Base-by-base conservation (phyloP, 1,140 invertebrate genomes). In the Drosophila nigrodunni region DNA sequence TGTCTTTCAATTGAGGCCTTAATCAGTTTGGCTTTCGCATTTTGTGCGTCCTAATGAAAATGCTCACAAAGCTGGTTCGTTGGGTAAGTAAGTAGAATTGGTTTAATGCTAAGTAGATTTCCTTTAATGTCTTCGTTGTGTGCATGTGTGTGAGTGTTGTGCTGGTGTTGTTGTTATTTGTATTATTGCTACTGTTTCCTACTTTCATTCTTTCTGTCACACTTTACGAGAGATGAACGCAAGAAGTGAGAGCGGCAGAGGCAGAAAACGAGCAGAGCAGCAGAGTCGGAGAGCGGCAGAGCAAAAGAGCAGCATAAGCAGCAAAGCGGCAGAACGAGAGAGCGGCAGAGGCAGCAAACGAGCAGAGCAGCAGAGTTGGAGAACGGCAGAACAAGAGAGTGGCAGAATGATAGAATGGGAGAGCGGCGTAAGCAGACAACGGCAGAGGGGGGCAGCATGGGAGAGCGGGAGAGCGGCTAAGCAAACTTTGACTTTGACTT, bases 41-140 rank as follows among this genome's bases (percentile, higher is more conserved):
- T 86, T 86, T 82, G 70, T 65, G 52, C 44, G 67, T 44, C 35
- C 52, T 75, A 75, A 75, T 76, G 68, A 76, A 72, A 76, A 72
- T 60, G 74, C 57, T 72, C 60, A 58, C 66, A 74, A 70, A 74
- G 61, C 74, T 35, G 39, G 18, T 41, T 35, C 35, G 44, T 13
- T 21, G 46, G 8, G 46, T 30, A 15, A 30, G 43, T 47, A 71
- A 71, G 52, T 75, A 58, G 82, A 85, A 86, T 85, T 85, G 82
- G 82, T 85, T 86, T 86, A 86, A 69, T 86, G 82, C 60, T 86
- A 86, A 86, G 82, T 87, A 82, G 82, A 86, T 86, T 86, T 86
- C 49, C 71, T 58, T 57, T 77, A 82, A 86, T 81, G 82, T 86
- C n/a, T 37, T 6, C 44, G 58, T n/a, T 9, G 62, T 30, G 25